Evolutionary conservation across 2,113 vertebrate genomes (phyloP).

Genomic region (Leptosomus discolor): DNA sequence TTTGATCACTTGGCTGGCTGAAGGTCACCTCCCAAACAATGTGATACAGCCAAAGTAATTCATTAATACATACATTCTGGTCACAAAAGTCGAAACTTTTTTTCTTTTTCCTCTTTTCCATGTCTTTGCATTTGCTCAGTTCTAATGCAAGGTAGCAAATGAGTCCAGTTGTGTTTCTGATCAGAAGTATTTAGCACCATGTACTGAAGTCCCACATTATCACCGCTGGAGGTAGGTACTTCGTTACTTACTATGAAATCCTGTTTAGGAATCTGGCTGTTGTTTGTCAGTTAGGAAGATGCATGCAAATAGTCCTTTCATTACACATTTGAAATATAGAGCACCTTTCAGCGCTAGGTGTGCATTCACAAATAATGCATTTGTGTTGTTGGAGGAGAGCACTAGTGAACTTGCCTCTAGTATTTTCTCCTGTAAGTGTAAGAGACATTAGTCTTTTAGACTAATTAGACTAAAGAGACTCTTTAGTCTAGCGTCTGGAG

Average conservation of each 20-base stretch:
- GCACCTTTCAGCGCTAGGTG: neutral
- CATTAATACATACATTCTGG: neutral
- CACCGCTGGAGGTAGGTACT: neutral
- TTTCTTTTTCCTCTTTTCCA: neutral
- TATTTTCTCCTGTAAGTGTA: neutral
- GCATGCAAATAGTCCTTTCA: neutral
- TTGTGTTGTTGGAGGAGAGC: neutral
- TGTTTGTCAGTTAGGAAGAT: neutral
- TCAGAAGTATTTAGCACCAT: neutral
- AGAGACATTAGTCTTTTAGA: neutral
- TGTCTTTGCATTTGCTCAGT: neutral
- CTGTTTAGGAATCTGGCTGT: neutral
- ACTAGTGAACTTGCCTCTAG: neutral
- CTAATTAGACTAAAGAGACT: too few relatives aligned
- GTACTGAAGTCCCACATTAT: neutral
- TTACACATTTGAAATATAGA: neutral
- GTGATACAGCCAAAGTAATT: neutral
- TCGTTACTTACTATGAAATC: neutral
- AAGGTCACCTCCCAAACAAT: neutral
- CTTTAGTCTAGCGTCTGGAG: neutral
- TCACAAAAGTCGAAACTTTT: neutral
- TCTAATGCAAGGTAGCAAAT: neutral
- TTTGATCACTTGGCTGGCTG: neutral
- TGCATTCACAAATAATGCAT: neutral
- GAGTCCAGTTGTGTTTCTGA: neutral